phyloP scores from a whole-genome alignment of 2,797 vertebrate species.

The Thaleichthys pacificus region DNA sequence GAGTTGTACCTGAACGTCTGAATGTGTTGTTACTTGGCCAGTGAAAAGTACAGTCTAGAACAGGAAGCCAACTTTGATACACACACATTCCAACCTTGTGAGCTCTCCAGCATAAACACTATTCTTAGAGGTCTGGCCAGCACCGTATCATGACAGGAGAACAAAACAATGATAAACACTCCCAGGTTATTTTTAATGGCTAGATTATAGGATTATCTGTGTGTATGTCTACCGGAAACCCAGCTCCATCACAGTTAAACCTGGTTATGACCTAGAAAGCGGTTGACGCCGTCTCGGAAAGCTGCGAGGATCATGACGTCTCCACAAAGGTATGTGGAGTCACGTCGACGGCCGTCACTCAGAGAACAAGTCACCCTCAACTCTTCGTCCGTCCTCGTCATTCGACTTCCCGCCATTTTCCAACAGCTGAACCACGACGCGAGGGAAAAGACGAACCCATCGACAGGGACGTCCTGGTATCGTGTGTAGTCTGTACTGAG shows the following conservation, averaged over 20 bases:
- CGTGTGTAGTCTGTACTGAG: too few relatives aligned
- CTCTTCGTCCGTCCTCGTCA: background rate
- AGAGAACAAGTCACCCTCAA: conserved; percentile 13
- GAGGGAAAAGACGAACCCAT: background rate
- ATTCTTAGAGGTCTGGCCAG: conserved; percentile 8
- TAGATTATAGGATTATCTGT: conserved; percentile 9
- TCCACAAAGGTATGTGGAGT: conserved; percentile 29
- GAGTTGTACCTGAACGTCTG: background rate
- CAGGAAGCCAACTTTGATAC: background rate
- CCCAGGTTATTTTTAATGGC: conserved; percentile 16
- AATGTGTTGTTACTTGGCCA: background rate
- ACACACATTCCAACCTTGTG: conserved; percentile 40
- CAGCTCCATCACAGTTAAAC: conserved; percentile 32
- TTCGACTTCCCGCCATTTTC: background rate
- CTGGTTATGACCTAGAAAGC: conserved; percentile 13
- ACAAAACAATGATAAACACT: conserved; percentile 18
- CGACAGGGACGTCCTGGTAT: background rate
- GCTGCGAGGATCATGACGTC: conserved; percentile 12
- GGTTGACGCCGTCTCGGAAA: conserved; percentile 10
- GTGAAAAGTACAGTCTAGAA: background rate
- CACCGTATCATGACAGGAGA: conserved; percentile 5
- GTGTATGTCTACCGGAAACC: background rate
- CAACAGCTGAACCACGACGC: background rate
- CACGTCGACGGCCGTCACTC: conserved; percentile 44
- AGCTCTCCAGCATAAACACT: conserved; percentile 24